Conservation (phyloP, 2,888 invertebrate genomes). For the Pycnomerus fuliginosus region DNA sequence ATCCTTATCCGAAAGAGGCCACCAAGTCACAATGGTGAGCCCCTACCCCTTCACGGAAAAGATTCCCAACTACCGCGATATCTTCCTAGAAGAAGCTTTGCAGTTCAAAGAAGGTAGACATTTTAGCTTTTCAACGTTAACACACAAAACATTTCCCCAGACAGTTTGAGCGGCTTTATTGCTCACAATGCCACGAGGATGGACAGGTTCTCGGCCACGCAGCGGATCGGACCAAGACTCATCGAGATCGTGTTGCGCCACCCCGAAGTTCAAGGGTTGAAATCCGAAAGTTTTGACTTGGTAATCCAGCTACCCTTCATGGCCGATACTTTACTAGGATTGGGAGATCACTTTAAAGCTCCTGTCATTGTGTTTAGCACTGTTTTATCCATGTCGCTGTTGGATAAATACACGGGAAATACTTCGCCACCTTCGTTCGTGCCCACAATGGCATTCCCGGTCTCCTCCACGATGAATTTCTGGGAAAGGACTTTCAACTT, state of each 20-base stretch:
- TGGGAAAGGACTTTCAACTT: constrained; percentile 10
- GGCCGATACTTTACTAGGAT: constrained; percentile 31
- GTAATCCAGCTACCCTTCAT: constrained; percentile 1
- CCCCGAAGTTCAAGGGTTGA: constrained; percentile 1
- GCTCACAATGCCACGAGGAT: too few relatives aligned
- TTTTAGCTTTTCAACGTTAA: not conserved
- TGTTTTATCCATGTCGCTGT: constrained; percentile 20
- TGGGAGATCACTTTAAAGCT: constrained; percentile 38
- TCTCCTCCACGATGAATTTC: constrained; percentile 39
- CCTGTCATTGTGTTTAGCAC: constrained; percentile 38
- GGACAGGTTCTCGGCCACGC: too few relatives aligned
- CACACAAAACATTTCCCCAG: too few relatives aligned
- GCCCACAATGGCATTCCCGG: constrained; percentile 33
- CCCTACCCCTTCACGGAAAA: constrained; percentile 26
- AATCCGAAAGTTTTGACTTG: constrained; percentile 6
- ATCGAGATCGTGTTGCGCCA: constrained; percentile 1
- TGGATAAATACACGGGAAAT: constrained; percentile 34
- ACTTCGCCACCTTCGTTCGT: constrained; percentile 44
- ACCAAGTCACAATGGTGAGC: constrained; percentile 56
- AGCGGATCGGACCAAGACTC: too few relatives aligned
- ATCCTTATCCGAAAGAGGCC: constrained; percentile 55
- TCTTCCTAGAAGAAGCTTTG: constrained; percentile 22
- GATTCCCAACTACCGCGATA: constrained; percentile 29
- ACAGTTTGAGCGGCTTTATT: too few relatives aligned
- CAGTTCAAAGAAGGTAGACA: constrained; percentile 4